These are phyloP conservation scores for Sceliomorpha sp. DNA, from an alignment of 2,888 invertebrate species.

Conservation along the genomic window DNA sequence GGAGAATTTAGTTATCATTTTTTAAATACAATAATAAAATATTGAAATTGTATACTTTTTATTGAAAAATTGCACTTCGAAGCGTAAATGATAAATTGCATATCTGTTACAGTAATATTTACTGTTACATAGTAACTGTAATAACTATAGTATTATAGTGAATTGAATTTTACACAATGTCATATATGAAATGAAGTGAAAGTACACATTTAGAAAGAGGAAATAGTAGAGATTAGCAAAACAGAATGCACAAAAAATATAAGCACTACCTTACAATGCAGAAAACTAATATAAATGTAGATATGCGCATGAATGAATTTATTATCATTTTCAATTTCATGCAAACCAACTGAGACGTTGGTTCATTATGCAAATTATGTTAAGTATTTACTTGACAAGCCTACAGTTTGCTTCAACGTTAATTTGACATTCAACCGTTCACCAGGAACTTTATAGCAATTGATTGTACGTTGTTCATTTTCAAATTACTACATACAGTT, in stretches of 20 bases:
- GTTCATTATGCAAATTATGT: slow-evolving; percentile 39
- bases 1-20: too few relatives aligned
- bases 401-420: slow-evolving; percentile 20
- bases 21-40: too few relatives aligned
- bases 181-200: too few relatives aligned
- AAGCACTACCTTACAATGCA: slow-evolving; percentile 10
- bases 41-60: too few relatives aligned
- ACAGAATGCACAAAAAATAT: slow-evolving; percentile 1
- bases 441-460: slow-evolving; percentile 18
- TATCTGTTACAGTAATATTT: too few relatives aligned
- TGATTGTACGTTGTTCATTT: slow-evolving; percentile 7
- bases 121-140: too few relatives aligned
- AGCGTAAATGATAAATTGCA: too few relatives aligned
- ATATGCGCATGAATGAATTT: slow-evolving; percentile 34
- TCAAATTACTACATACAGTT: background rate
- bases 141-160: too few relatives aligned
- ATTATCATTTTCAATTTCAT: slow-evolving; percentile 43
- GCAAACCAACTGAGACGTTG: slow-evolving; percentile 40
- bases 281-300: slow-evolving; percentile 27
- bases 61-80: too few relatives aligned
- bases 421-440: slow-evolving; percentile 38
- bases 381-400: slow-evolving; percentile 35
- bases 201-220: too few relatives aligned
- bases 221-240: slow-evolving; percentile 8
- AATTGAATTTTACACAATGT: too few relatives aligned